Base-by-base conservation (phyloP, 2,797 vertebrate species). In the Garrulus glandarius region DNA sequence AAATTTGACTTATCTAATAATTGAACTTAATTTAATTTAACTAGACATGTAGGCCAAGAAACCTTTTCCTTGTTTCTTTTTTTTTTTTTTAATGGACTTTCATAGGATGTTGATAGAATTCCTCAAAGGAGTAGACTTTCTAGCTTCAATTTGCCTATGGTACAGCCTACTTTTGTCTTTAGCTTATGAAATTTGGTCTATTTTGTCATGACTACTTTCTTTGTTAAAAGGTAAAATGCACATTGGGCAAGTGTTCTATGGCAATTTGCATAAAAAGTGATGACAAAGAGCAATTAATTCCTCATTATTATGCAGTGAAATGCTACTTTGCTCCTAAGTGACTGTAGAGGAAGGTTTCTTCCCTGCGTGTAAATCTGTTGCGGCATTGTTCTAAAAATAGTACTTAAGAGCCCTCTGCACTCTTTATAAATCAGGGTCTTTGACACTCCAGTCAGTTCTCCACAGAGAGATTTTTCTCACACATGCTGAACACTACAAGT, bases 201-300 rank as follows among this genome's bases (percentile, higher is more conserved):
- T 95, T 98, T 97, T 98, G 96, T 98, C 92, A 88, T 97, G 96
- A 96, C 92, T 97, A 83, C 96, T 97, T 97, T 96, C 97, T 97
- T 98, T 98, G 96, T 98, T 98, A 96, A 97, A 98, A 97, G 93
- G 97, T 97, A 96, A 98, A 98, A 98, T 96, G 96, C 96, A 96
- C 95, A 97, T 97, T 97, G 97, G 97, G 95, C 96, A 97, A 98
- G 97, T 95, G 94, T 94, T 97, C 89, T 57, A 50, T 96, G 95
- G 97, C 93, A 97, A 97, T 98, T 98, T 97, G 96, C 97, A 98
- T 98, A 98, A 98, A 98, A 98, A 98, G 95, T 98, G 97, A 98
- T 98, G 97, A 98, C 97, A 98, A 98, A 98, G 97, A 98, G 95
- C 97, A 98, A 98, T 98, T 98, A 98, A 97, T 98, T 97, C 94